Base-by-base conservation (phyloP, 2,797 vertebrate genomes). In the Nannoperca obscura region DNA sequence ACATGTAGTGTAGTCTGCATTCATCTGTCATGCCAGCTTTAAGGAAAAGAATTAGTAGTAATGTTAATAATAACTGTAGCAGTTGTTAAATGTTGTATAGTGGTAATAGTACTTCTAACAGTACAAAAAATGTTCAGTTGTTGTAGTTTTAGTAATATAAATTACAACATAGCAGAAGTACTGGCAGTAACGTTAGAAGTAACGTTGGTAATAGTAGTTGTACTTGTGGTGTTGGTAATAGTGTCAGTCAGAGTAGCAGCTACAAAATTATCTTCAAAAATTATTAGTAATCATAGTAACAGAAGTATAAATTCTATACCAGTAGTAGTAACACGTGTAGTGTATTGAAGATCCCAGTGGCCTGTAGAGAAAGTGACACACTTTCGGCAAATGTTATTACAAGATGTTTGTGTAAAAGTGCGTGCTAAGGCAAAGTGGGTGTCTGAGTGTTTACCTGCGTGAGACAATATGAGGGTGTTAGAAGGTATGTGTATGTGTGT, bases 371-470 rank as follows among this genome's bases (percentile, higher is more conserved):
- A 70, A 50, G 40, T 17, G 50, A 50, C 55, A 61, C 24, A 63
- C 19, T 46, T 15, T 32, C 62, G 3, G 54, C 55, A 80, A 81
- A 82, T 46, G 47, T 24, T 38, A 55, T 36, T 6, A 69, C 8
- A 50, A 77, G 49, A 64, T 60, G 53, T 57, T 17, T 44, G 60
- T 22, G 38, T 53, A 20, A 66, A 22, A 71, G 53, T 61, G 66
- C 5, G 14, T 61, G 81, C 46, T 34, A 62, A 71, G 60, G 52
- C 13, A 58, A 19, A 32, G 73, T 5, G 27, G 76, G 81, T 60
- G 67, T 72, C 62, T 59, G n/a, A 42, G 73, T 88, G 86, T 86
- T 82, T 84, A 70, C 60, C 73, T 86, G 69, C 54, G 57, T 89
- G 85, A 74, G 8, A 66, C 61, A 1, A 52, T 22, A 73, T 78